Conservation (phyloP, 2,113 vertebrate genomes). For the Dasyurus viverrinus region DNA sequence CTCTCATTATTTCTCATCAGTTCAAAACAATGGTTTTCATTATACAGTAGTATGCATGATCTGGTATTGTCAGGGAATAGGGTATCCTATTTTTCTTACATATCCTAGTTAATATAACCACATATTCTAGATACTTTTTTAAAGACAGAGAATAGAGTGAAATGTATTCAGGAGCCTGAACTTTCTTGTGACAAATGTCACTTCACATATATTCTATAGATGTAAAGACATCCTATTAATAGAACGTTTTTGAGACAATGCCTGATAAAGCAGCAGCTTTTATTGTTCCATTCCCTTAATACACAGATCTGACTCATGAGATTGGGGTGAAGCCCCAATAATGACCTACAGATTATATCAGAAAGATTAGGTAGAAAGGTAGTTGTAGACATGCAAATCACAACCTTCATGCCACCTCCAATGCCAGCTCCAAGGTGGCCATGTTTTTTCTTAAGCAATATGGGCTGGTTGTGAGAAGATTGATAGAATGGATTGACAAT, state of each 20-base stretch:
- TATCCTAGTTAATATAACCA: slow-evolving; percentile 46
- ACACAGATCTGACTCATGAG: not conserved
- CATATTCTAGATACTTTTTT: slow-evolving; percentile 27
- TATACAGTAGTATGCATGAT: slow-evolving; percentile 30
- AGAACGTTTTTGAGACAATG: slow-evolving; percentile 31
- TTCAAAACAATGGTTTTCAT: slow-evolving; percentile 19
- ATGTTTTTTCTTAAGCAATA: not conserved
- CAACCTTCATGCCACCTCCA: not conserved
- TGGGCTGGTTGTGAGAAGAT: not conserved
- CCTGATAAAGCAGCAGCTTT: slow-evolving; percentile 2
- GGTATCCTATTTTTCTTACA: slow-evolving; percentile 50
- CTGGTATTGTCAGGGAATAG: not conserved
- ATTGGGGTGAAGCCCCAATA: not conserved
- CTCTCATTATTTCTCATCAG: not conserved
- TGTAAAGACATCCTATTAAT: not conserved
- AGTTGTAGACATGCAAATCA: slow-evolving; percentile 31
- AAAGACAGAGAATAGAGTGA: slow-evolving; percentile 21
- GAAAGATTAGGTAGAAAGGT: not conserved
- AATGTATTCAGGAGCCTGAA: not conserved
- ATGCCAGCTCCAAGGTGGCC: not conserved
- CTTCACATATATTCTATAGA: slow-evolving; percentile 2
- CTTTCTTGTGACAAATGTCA: slow-evolving; percentile 18
- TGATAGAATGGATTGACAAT: not conserved
- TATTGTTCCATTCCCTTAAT: slow-evolving; percentile 9
- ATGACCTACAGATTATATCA: not conserved